Conservation (phyloP, 2,888 invertebrate genomes). For the Lingula anatina region DNA sequence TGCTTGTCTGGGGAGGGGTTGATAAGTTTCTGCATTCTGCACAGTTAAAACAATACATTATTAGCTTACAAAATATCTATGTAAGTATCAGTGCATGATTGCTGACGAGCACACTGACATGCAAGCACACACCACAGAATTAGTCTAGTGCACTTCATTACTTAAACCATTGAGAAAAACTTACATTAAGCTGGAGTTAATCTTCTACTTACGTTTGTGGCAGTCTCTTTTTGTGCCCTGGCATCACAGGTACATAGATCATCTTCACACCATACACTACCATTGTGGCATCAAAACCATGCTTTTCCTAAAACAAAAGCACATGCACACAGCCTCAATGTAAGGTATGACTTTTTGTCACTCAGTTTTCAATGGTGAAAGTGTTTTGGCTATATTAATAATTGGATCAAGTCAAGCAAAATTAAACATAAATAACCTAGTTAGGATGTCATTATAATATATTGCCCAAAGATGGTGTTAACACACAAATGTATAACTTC, state of each 20-base stretch:
- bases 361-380: too few species aligned
- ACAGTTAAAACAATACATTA: conserved; percentile 6
- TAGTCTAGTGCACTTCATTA: too few species aligned
- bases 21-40: conserved; percentile 41
- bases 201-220: conserved; percentile 41
- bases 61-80: too few species aligned
- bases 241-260: conserved; percentile 50
- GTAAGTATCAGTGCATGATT: too few species aligned
- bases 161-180: too few species aligned
- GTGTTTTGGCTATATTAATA: too few species aligned
- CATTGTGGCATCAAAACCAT: conserved; percentile 35
- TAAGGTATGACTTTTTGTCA: too few species aligned
- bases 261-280: conserved; percentile 50
- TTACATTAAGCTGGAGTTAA: too few species aligned
- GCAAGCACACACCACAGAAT: too few species aligned
- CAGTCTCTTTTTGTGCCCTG: conserved; percentile 45
- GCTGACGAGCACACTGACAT: too few species aligned
- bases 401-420: too few species aligned
- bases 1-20: conserved; percentile 25
- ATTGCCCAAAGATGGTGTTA: not conserved
- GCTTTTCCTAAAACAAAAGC: conserved; percentile 29
- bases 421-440: not conserved
- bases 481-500: too few species aligned
- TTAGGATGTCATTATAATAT: not conserved
- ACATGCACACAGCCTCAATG: not conserved